A percentile compares a stretch with the other conserved stretches of the same genome.
phyloP scores from a whole-genome alignment of 2,797 vertebrate genomes.

The Chelon auratus region DNA sequence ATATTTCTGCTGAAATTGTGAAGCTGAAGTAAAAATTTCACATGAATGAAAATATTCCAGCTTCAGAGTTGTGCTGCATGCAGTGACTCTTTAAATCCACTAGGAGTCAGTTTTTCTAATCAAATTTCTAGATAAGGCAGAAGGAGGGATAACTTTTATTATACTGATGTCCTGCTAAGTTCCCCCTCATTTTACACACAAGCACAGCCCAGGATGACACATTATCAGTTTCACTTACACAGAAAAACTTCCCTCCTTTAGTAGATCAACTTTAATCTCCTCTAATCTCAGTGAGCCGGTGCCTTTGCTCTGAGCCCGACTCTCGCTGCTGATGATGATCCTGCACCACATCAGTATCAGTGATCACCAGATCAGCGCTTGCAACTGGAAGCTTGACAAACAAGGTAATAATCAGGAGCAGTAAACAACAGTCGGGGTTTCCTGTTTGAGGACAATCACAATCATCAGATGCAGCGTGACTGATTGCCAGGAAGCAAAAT shows the following conservation, averaged over 20 bases:
- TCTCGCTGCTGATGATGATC: slow-evolving; percentile 66
- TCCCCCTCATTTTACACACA: background rate
- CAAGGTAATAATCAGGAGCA: slow-evolving; percentile 77
- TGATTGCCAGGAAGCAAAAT: slow-evolving; percentile 34
- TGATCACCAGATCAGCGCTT: slow-evolving; percentile 64
- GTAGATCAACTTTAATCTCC: slow-evolving; percentile 4
- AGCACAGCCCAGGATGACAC: background rate
- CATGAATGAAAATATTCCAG: background rate
- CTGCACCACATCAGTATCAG: background rate
- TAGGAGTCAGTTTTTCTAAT: slow-evolving; percentile 41
- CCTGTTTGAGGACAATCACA: slow-evolving; percentile 55
- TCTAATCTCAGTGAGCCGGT: background rate
- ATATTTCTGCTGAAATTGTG: background rate
- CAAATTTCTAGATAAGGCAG: background rate
- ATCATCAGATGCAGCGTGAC: slow-evolving; percentile 23
- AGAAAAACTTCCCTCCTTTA: slow-evolving; percentile 10
- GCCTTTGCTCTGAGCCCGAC: slow-evolving; percentile 43
- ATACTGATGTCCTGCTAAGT: background rate
- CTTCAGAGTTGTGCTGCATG: background rate
- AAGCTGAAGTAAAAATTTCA: background rate
- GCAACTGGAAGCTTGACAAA: slow-evolving; percentile 77
- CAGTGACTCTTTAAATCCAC: slow-evolving; percentile 24
- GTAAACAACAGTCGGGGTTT: slow-evolving; percentile 65
- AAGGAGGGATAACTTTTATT: no score
- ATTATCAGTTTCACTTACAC: background rate